Evolutionary conservation across 2,888 invertebrate genomes (phyloP).

Genomic region (Sinodicranocentrus sp.): DNA sequence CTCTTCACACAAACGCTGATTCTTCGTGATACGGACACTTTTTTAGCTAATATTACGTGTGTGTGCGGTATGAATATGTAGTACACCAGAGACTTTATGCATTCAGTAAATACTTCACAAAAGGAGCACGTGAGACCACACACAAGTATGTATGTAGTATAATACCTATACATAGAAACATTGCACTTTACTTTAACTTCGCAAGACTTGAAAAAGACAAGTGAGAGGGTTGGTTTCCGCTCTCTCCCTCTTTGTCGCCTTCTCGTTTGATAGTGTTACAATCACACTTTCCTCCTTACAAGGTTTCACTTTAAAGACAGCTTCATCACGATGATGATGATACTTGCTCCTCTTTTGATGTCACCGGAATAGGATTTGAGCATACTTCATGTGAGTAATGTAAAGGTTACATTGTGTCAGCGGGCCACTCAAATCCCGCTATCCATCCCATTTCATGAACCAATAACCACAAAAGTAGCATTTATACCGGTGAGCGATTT

Average conservation of each 20-base stretch:
- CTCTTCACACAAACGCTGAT: no score
- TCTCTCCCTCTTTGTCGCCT: not conserved
- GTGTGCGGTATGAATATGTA: no score
- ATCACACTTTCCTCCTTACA: slow-evolving; percentile 9
- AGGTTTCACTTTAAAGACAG: slow-evolving; percentile 36
- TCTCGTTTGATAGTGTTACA: slow-evolving; percentile 3
- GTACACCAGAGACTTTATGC: no score
- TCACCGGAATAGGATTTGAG: slow-evolving; percentile 11
- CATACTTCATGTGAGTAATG: not conserved
- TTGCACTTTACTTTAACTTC: not conserved
- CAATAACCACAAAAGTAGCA: slow-evolving; percentile 24
- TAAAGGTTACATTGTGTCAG: slow-evolving; percentile 18
- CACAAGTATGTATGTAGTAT: not conserved
- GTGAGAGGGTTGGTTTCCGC: slow-evolving; percentile 25
- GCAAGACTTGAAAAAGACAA: not conserved
- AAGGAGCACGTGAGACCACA: slow-evolving; percentile 20
- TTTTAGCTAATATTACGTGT: no score
- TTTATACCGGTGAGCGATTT: slow-evolving; percentile 21
- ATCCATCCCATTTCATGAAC: slow-evolving; percentile 39
- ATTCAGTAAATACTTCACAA: no score
- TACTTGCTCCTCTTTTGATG: slow-evolving; percentile 27
- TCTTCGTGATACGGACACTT: no score
- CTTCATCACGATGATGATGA: slow-evolving; percentile 21
- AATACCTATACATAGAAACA: not conserved
- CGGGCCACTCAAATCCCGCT: slow-evolving; percentile 22